phyloP scores from a whole-genome alignment of 1,140 invertebrate genomes.

The Amyelois transitella region DNA sequence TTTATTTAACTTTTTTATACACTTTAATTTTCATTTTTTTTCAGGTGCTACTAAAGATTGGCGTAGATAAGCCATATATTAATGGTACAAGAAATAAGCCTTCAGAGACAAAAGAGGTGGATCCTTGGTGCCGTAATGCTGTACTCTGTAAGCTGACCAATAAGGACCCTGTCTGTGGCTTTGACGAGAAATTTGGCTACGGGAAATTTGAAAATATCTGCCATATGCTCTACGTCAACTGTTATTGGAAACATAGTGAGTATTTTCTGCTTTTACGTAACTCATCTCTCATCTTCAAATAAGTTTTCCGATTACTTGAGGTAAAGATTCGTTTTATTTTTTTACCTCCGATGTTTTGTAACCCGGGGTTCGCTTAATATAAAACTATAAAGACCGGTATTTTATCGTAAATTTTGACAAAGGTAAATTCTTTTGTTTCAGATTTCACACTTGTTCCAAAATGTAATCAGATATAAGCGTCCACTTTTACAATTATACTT shows the following conservation, averaged over 20 bases:
- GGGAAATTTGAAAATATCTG: constrained; percentile 51
- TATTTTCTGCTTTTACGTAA: background rate
- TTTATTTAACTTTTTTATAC: background rate
- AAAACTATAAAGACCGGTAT: background rate
- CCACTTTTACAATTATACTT: background rate
- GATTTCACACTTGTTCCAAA: constrained; percentile 39
- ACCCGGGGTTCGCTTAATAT: background rate
- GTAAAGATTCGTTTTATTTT: background rate
- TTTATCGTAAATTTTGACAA: background rate
- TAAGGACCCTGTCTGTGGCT: constrained; percentile 37
- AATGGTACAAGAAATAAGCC: background rate
- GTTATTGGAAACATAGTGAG: constrained; percentile 57
- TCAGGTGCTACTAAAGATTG: background rate
- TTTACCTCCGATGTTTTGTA: background rate
- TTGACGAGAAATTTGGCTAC: constrained; percentile 49
- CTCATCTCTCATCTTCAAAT: too few species aligned
- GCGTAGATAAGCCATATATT: background rate
- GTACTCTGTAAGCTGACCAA: constrained; percentile 22
- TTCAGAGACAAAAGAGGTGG: background rate
- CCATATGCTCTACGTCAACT: constrained; percentile 54
- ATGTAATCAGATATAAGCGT: background rate
- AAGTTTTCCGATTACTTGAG: too few species aligned
- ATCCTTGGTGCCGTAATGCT: constrained; percentile 42
- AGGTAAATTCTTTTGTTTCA: constrained; percentile 27
- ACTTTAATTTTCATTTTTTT: background rate